Evolutionary conservation across 2,888 invertebrate species (phyloP), one percentile per base, ranked within the genome.

Genomic region (Melanophora roralis): DNA sequence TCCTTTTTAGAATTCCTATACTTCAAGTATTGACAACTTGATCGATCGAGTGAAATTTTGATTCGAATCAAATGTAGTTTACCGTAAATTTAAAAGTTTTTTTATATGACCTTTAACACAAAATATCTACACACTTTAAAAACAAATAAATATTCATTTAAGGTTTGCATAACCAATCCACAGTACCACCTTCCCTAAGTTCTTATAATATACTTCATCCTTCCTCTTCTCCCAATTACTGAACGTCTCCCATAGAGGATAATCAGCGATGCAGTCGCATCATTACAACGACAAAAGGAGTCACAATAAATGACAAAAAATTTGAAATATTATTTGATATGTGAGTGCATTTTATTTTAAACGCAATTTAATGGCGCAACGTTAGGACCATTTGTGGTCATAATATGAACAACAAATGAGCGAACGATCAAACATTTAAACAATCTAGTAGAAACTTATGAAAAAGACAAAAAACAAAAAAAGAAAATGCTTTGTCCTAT

Each of bases 321-420:
- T 71, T 47, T 55, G 75, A 72, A 75, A 75, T 80, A 79, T 79
- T 71, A 80, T 80, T 80, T 80, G 79, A 75, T 72, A 80, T 80
- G 79, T 80, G 71, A 80, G 79, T 80, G 79, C 65, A 75, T 80
- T 80, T 80, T 75, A 80, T 75, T 81, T 83, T 81, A 73, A 82
- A 78, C 72, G 78, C 83, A 82, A 82, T 84, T 83, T 82, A 82
- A 81, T 83, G 83, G 83, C 82, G 82, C 81, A 83, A 81, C 81
- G 84, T 82, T 73, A 76, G 64, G 78, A 65, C 82, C 83, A 83
- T 83, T 82, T 83, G 80, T 82, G 81, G 75, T 53, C 75, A 72
- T 75, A 80, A 80, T 80, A 59, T 80, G 75, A 75, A 65, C 79
- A 80, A 75, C 79, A 80, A 80, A 80, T 80, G 79, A 80, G 79